Evolutionary conservation across 2,797 vertebrate genomes (phyloP).

Genomic region (Hyperoplus lanceolatus): DNA sequence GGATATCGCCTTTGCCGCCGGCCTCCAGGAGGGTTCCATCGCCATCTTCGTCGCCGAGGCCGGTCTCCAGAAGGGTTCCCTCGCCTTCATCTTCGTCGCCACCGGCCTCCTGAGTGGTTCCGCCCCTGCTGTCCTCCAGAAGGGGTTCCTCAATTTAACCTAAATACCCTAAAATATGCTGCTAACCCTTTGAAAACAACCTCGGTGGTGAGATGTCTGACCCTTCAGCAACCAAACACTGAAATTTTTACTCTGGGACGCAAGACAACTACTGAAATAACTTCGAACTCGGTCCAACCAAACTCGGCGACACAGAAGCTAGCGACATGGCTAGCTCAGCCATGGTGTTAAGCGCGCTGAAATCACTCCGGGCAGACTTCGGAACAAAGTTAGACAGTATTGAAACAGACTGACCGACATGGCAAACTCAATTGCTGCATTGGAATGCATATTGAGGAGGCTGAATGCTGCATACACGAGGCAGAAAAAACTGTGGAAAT

Average conservation of each 20-base stretch:
- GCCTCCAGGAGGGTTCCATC: too few relatives aligned
- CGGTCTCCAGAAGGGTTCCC: too few relatives aligned
- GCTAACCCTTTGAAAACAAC: neutral
- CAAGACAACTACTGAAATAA: neutral
- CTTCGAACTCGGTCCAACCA: too few relatives aligned
- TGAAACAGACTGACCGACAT: neutral
- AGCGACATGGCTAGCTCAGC: slow-evolving; percentile 5
- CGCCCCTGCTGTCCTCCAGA: too few relatives aligned
- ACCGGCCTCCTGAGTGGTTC: too few relatives aligned
- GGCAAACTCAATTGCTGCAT: neutral
- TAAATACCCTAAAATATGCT: neutral
- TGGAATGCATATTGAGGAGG: neutral
- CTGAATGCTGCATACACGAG: neutral
- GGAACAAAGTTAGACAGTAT: slow-evolving; percentile 6
- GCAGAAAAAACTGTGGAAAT: neutral
- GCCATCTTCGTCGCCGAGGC: too few relatives aligned
- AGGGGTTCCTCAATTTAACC: neutral
- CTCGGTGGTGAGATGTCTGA: neutral
- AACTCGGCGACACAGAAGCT: neutral
- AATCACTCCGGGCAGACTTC: neutral
- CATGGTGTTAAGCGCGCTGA: neutral
- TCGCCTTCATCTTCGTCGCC: too few relatives aligned
- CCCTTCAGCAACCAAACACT: neutral
- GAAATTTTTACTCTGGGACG: slow-evolving; percentile 17
- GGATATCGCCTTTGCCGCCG: too few relatives aligned